Conservation (phyloP, 2,888 invertebrate genomes). For the Protula sp. region DNA sequence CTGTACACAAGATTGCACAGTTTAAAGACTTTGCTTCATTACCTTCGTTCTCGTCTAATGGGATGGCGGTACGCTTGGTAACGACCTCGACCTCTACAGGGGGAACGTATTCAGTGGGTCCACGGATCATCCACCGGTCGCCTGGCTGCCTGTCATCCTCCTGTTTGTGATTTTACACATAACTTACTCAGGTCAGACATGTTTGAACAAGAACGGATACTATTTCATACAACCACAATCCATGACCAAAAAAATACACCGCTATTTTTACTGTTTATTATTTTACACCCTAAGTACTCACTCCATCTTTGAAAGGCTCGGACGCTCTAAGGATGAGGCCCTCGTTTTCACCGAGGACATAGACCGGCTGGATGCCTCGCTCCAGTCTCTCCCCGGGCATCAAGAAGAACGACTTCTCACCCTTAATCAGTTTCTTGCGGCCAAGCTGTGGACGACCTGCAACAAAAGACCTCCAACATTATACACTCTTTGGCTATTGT, state of each 20-base stretch:
- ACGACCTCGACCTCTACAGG: conserved; percentile 57
- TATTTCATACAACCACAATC: no score
- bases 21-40: neutral
- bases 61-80: conserved; percentile 53
- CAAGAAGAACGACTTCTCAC: conserved; percentile 57
- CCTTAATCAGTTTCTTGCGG: conserved; percentile 55
- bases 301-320: conserved; percentile 52
- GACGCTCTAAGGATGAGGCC: conserved; percentile 55
- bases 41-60: conserved; percentile 58
- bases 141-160: conserved; percentile 51
- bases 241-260: no score
- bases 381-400: conserved; percentile 56
- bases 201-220: no score
- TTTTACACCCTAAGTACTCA: no score
- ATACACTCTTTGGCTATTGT: no score
- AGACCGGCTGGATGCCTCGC: conserved; percentile 55
- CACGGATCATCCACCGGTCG: conserved; percentile 57
- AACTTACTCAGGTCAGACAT: no score
- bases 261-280: no score
- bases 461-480: no score
- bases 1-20: no score
- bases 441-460: conserved; percentile 56
- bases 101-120: conserved; percentile 57
- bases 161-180: conserved; percentile 12
- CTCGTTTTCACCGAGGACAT: conserved; percentile 56